Conservation (phyloP, 1,140 invertebrate genomes). For the Drosophila persimilis region DNA sequence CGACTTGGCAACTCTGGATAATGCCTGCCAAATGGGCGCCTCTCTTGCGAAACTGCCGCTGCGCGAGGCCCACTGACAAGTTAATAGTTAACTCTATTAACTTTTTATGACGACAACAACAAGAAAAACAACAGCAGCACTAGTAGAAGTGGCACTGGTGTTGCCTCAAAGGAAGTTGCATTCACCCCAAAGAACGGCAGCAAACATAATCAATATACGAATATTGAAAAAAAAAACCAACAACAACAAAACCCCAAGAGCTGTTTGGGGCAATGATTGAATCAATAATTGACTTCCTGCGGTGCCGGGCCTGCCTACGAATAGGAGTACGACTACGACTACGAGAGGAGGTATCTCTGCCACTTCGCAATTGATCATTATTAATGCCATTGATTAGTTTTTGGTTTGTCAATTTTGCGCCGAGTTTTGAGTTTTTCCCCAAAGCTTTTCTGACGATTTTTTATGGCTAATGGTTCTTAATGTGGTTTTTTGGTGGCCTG, state of each 20-base stretch:
- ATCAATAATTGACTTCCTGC: slow-evolving; percentile 66
- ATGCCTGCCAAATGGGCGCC: slow-evolving; percentile 37
- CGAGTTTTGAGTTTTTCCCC: too few relatives aligned
- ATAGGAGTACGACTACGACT: too few relatives aligned
- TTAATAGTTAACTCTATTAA: slow-evolving; percentile 67
- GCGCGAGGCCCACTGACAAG: slow-evolving; percentile 61
- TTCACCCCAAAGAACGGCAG: slow-evolving; percentile 28
- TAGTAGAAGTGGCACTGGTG: slow-evolving; percentile 21
- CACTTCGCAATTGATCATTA: slow-evolving; percentile 40
- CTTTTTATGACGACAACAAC: slow-evolving; percentile 48
- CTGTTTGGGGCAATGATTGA: slow-evolving; percentile 53
- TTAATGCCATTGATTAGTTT: slow-evolving; percentile 30
- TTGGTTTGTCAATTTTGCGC: slow-evolving; percentile 21
- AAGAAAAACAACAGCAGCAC: not conserved
- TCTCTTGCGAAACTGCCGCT: slow-evolving; percentile 38
- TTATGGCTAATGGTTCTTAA: too few relatives aligned
- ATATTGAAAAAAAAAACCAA: slow-evolving; percentile 40
- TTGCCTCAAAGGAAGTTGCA: slow-evolving; percentile 53
- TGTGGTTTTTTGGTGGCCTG: too few relatives aligned
- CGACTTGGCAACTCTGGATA: slow-evolving; percentile 17
- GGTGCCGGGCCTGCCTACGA: slow-evolving; percentile 14
- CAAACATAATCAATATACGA: slow-evolving; percentile 48
- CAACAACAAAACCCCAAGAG: slow-evolving; percentile 10
- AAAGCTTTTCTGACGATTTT: too few relatives aligned
- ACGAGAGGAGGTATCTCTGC: slow-evolving; percentile 4